Evolutionary conservation across 2,113 vertebrate genomes (phyloP).

Genomic region (Albula goreensis): DNA sequence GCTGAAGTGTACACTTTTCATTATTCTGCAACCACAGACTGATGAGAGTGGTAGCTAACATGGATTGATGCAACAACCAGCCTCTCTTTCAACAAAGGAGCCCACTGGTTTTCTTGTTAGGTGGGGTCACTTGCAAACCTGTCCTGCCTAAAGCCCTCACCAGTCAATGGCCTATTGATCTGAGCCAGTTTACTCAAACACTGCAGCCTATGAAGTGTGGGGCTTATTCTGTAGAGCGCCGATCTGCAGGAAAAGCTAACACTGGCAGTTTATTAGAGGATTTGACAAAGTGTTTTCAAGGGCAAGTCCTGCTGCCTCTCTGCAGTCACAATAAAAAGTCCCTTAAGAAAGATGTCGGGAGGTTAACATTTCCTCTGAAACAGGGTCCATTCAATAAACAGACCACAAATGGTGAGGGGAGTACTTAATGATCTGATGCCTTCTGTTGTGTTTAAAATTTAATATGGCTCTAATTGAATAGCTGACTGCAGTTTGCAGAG

Average conservation of each 20-base stretch:
- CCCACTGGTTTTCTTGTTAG: neutral
- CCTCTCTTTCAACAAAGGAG: neutral
- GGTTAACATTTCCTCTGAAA: conserved; percentile 18
- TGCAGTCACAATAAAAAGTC: neutral
- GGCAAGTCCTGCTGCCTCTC: neutral
- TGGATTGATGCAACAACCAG: neutral
- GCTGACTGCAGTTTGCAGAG: neutral
- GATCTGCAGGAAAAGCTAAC: neutral
- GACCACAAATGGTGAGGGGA: conserved; percentile 14
- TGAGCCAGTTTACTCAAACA: neutral
- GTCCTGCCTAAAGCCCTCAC: neutral
- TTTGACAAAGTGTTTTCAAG: conserved; percentile 1
- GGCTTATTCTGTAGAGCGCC: neutral
- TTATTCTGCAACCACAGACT: neutral
- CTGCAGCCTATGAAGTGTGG: neutral
- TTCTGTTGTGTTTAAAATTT: conserved; percentile 25
- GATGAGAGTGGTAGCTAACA: conserved; percentile 7
- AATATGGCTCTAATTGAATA: conserved; percentile 15
- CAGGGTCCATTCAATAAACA: conserved; percentile 2
- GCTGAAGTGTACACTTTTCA: conserved; percentile 6
- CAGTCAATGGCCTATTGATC: conserved; percentile 8
- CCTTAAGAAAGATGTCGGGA: neutral
- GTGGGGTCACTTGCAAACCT: neutral
- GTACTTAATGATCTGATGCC: conserved; percentile 11
- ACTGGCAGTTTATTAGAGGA: conserved; percentile 4